Conservation (phyloP, 2,113 vertebrate species). For the Sprattus sprattus region DNA sequence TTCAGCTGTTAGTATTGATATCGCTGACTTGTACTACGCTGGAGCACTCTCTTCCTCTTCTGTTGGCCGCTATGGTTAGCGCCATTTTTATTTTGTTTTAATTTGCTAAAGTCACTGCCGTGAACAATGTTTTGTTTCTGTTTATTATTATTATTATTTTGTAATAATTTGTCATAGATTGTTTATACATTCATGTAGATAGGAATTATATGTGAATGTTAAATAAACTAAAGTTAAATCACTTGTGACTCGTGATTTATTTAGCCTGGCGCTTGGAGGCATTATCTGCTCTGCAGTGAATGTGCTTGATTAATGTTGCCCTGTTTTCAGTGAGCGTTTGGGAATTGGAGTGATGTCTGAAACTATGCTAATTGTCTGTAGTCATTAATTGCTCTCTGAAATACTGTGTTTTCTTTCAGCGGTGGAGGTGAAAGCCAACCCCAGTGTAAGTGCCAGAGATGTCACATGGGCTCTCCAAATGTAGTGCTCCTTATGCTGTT, state of each 20-base stretch:
- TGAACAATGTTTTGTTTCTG: background rate
- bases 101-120: slow-evolving; percentile 12
- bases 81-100: background rate
- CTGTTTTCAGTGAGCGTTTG: background rate
- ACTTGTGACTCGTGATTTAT: background rate
- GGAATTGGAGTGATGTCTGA: background rate
- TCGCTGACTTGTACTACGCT: background rate
- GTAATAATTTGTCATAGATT: background rate
- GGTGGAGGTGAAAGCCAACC: background rate
- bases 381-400: background rate
- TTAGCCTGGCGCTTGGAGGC: background rate
- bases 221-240: background rate
- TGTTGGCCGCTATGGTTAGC: background rate
- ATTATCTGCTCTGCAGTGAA: background rate
- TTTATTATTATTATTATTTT: background rate
- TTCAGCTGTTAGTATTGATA: background rate
- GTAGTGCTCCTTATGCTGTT: background rate
- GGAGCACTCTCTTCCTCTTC: background rate
- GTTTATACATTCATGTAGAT: background rate
- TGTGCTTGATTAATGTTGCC: background rate
- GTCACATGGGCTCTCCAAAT: background rate
- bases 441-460: background rate
- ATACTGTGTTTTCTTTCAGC: background rate
- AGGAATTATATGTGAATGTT: slow-evolving; percentile 3
- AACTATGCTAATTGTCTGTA: background rate